Conservation (phyloP, 2,113 vertebrate genomes). For the Porphyrio hochstetteri region DNA sequence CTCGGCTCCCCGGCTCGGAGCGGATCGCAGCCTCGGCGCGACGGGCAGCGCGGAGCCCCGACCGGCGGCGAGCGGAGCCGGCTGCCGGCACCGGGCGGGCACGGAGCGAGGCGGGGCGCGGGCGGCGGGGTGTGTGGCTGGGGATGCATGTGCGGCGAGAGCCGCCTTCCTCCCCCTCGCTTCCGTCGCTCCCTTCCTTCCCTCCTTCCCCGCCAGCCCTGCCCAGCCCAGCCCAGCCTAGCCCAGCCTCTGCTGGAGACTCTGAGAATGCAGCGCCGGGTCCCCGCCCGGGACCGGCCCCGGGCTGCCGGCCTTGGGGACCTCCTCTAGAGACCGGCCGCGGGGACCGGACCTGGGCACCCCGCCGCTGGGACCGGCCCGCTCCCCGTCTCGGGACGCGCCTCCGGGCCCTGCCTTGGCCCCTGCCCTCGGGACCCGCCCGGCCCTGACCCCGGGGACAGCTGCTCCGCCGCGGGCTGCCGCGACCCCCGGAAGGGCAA, state of each 20-base stretch:
- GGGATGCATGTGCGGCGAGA: constrained; percentile 4
- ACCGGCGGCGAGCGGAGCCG: background rate
- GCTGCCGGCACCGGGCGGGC: background rate
- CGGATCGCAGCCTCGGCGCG: background rate
- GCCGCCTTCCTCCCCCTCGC: constrained; percentile 14
- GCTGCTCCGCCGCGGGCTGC: background rate
- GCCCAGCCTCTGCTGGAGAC: constrained; percentile 79
- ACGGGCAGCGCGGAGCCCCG: background rate
- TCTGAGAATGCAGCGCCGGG: constrained; percentile 74
- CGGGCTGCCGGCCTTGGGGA: background rate
- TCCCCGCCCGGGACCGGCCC: constrained; percentile 10
- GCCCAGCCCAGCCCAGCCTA: background rate
- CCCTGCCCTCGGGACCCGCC: background rate
- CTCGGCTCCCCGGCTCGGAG: background rate
- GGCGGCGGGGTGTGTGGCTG: constrained; percentile 31
- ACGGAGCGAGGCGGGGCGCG: constrained; percentile 38
- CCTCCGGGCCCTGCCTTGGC: background rate
- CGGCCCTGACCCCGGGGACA: too few relatives aligned
- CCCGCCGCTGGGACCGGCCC: background rate
- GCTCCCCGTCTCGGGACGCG: background rate
- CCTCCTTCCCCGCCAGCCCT: constrained; percentile 52
- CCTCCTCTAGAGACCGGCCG: background rate
- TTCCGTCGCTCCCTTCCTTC: constrained; percentile 51
- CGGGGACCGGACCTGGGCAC: background rate
- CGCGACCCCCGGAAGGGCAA: background rate